Percentiles rank a stretch among this genome's conserved stretches.
Conservation (phyloP, 2,888 invertebrate genomes). For the Acrocyrtus sp. region DNA sequence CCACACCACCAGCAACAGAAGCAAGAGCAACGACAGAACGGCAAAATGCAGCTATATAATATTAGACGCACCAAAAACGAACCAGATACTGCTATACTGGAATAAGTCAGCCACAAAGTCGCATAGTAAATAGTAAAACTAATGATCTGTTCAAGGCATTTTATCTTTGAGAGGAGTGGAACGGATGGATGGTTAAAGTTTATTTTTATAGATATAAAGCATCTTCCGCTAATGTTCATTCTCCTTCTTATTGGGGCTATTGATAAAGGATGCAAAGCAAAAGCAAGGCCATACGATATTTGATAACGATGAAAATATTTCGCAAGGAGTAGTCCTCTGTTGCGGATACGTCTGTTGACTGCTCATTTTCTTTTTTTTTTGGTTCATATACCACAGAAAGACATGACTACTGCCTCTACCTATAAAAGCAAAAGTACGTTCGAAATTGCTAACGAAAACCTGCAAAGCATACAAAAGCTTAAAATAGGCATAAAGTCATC, state of each 20-base stretch:
- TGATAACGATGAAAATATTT: no score
- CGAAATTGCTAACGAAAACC: conserved; percentile 17
- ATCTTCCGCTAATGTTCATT: no score
- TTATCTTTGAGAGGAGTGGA: conserved; percentile 34
- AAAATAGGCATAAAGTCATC: neutral
- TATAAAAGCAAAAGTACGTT: conserved; percentile 8
- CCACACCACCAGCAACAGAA: no score
- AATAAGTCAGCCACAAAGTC: no score
- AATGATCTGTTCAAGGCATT: conserved; percentile 48
- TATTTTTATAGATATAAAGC: no score
- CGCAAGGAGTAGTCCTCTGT: no score
- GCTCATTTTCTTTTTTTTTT: conserved; percentile 35
- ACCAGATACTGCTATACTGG: no score
- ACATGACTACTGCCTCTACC: conserved; percentile 25
- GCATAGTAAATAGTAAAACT: conserved; percentile 53
- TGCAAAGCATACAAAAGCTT: conserved; percentile 20
- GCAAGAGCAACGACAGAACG: no score
- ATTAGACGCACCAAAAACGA: no score
- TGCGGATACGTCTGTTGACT: no score
- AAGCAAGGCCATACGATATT: conserved; percentile 12
- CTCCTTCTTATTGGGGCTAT: conserved; percentile 8
- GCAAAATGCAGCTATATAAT: no score
- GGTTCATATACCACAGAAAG: conserved; percentile 36
- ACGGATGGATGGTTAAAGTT: conserved; percentile 27
- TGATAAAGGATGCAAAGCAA: conserved; percentile 3